These are phyloP conservation scores for Hesperophylax magnus DNA, from an alignment of 1,140 invertebrate species.

Conservation along the genomic window DNA sequence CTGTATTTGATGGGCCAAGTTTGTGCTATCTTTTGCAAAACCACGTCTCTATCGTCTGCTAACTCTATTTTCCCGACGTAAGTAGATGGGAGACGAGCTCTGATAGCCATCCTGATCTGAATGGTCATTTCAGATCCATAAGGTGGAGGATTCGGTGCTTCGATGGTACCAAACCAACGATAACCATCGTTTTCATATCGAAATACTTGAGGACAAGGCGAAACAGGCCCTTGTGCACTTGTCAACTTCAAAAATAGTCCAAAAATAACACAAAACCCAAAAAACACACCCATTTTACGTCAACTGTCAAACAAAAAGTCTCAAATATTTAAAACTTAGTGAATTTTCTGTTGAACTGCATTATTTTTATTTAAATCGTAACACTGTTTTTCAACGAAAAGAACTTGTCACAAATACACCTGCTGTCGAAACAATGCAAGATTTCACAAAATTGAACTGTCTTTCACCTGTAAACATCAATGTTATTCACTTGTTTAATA, in stretches of 20 bases:
- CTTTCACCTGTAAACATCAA: too few species aligned
- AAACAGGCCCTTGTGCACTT: slow-evolving; percentile 42
- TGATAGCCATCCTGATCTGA: slow-evolving; percentile 59
- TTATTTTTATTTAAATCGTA: too few species aligned
- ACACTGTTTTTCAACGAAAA: too few species aligned
- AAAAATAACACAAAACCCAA: background rate
- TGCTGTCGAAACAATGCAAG: too few species aligned
- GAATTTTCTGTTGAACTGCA: too few species aligned
- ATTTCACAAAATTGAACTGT: too few species aligned
- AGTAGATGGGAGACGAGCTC: slow-evolving; percentile 59
- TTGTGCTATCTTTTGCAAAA: slow-evolving; percentile 56
- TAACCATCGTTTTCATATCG: slow-evolving; percentile 61
- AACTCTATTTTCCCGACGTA: slow-evolving; percentile 63
- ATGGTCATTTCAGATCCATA: slow-evolving; percentile 59
- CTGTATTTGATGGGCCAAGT: slow-evolving; percentile 60
- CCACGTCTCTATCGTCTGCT: slow-evolving; percentile 58
- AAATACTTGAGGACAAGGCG: slow-evolving; percentile 67
- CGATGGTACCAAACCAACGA: slow-evolving; percentile 62
- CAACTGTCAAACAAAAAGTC: background rate
- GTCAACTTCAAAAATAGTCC: background rate
- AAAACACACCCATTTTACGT: background rate
- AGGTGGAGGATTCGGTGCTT: slow-evolving; percentile 59
- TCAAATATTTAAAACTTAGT: too few species aligned
- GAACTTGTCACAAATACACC: too few species aligned
- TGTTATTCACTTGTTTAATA: too few species aligned